Conservation (phyloP, 2,113 vertebrate genomes). For the Amblyopsis rosae region DNA sequence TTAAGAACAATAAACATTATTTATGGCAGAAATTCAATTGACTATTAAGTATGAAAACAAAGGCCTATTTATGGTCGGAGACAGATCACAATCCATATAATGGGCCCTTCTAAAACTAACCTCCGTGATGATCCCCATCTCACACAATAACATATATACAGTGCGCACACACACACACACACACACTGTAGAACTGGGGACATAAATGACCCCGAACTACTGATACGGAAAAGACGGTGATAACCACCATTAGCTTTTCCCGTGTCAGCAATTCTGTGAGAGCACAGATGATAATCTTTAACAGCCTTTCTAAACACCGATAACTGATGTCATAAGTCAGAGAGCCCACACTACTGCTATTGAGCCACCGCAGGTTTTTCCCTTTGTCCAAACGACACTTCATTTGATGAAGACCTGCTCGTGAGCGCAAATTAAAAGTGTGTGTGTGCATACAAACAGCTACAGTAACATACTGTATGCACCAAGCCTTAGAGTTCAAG, state of each 20-base stretch:
- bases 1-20: no score
- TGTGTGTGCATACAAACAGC: neutral
- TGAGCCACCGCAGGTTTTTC: neutral
- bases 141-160: neutral
- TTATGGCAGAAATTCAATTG: no score
- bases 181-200: neutral
- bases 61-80: neutral
- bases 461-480: neutral
- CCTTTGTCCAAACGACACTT: neutral
- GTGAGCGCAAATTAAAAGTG: no score
- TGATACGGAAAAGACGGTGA: neutral
- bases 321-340: neutral
- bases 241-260: neutral
- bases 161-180: neutral
- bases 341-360: neutral
- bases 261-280: neutral
- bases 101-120: neutral
- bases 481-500: no score
- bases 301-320: neutral
- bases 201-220: neutral
- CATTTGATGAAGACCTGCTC: neutral
- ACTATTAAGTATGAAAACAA: neutral
- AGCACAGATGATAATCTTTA: neutral
- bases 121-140: neutral
- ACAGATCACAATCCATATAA: neutral